phyloP scores from a whole-genome alignment of 2,113 vertebrate species.

The Clupea harengus region DNA sequence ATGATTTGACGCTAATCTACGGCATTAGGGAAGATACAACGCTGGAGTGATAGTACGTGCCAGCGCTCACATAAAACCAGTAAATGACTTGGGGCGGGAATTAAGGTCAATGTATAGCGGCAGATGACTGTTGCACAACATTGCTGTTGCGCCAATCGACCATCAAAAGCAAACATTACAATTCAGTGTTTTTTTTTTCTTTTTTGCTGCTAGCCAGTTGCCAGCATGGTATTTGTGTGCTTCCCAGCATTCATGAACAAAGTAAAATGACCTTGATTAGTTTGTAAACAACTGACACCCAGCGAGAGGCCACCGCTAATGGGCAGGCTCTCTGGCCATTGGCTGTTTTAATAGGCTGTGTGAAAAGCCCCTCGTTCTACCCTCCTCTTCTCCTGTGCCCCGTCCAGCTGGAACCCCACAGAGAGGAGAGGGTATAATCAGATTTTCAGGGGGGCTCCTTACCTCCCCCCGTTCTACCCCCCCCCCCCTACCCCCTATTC shows the following conservation, averaged over 20 bases:
- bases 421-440: not conserved
- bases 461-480: not conserved
- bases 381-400: not conserved
- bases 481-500: slow-evolving; percentile 32
- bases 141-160: not conserved
- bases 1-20: slow-evolving; percentile 64
- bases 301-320: not conserved
- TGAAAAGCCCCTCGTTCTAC: not conserved
- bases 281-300: slow-evolving; percentile 17
- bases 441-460: not conserved
- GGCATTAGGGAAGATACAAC: slow-evolving; percentile 57
- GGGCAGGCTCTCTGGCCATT: not conserved
- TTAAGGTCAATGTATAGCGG: slow-evolving; percentile 21
- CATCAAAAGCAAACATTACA: not conserved
- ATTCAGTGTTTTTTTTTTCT: not conserved
- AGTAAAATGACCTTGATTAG: slow-evolving; percentile 11
- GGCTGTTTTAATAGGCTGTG: not conserved
- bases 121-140: not conserved
- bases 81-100: slow-evolving; percentile 18
- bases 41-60: slow-evolving; percentile 24
- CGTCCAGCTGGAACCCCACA: not conserved
- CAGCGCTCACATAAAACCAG: slow-evolving; percentile 21
- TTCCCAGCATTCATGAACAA: not conserved
- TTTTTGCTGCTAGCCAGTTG: not conserved
- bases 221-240: not conserved